A percentile compares a stretch with the other conserved stretches of the same genome.
Conservation (phyloP, 2,797 vertebrate species). For the Kryptolebias ocellatus region DNA sequence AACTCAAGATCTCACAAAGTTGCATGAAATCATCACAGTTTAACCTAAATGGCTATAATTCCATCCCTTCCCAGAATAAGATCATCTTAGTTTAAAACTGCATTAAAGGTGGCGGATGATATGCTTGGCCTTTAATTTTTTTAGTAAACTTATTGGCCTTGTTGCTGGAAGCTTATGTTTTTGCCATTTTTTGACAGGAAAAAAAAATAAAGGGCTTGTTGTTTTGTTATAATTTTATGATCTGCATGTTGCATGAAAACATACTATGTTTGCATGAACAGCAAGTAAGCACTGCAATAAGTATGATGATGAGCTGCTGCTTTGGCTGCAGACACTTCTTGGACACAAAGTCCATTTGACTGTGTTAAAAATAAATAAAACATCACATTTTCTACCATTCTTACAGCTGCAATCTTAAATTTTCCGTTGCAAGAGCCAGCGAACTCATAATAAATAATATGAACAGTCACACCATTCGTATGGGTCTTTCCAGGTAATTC, state of each 20-base stretch:
- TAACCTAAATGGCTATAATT: no score
- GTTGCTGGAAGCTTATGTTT: not conserved
- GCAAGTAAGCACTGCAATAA: no score
- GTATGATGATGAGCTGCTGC: no score
- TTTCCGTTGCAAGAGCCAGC: not conserved
- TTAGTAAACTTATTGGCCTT: not conserved
- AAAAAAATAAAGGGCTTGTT: not conserved
- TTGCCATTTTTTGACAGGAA: not conserved
- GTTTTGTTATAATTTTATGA: not conserved
- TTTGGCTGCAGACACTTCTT: not conserved
- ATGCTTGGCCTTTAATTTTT: not conserved
- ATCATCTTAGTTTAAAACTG: no score
- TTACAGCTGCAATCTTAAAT: not conserved
- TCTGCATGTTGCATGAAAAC: not conserved
- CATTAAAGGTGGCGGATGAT: no score
- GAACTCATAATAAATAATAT: not conserved
- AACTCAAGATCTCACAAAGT: no score
- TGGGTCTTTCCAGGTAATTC: not conserved
- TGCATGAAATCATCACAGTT: no score
- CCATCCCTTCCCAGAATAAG: no score
- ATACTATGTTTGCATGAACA: not conserved
- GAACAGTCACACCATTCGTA: not conserved
- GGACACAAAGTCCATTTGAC: not conserved
- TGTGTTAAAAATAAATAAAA: slow-evolving; percentile 2
- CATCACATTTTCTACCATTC: not conserved